Evolutionary conservation across 1,140 invertebrate genomes (phyloP), one percentile per base, ranked within the genome.

Genomic region (Lucilia cuprina): DNA sequence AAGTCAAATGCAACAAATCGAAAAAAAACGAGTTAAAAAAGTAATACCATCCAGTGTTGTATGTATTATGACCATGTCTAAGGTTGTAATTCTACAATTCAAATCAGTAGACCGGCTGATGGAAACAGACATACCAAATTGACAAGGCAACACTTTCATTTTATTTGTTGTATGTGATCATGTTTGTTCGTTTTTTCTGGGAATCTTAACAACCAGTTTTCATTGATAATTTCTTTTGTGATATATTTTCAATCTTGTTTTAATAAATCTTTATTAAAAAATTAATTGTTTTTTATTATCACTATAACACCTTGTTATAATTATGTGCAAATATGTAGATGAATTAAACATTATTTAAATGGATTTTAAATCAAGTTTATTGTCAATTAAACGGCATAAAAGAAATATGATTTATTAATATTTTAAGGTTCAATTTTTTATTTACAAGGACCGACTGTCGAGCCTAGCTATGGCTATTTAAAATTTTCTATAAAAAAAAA

Each of bases 121-220:
- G 3, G 1, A 30, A 30, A 30, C 25, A 30, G 25, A 30, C 3
- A 30, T 30, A 1, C 14, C 13, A 60, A 60, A 41, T 10, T 41
- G n/a, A 70, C 65, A 70, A 70, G 65, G 21, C 65, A 70, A 70
- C 65, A 70, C 65, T 70, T 70, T 70, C 21, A 70, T 70, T 70
- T 70, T 70, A 25, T 60, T 60, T 60, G 14, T 60, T 70, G 65
- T n/a, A n/a, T 70, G n/a, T 70, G 65, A 70, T 10, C 65, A 70
- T 7, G 8, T 21, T n/a, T n/a, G n/a, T n/a, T n/a, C n/a, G n/a
- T 60, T 5, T 70, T 21, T 70, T n/a, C 65, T 70, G 65, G 65
- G 65, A 70, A 70, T 25, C 19, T 25, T 12, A 55, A 55, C 50
- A 55, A 55, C 50, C 50, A 55, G 50, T 17, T 55, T n/a, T 55